These are phyloP conservation scores for Colletes gigas DNA, from an alignment of 1,140 invertebrate species.

Conservation along the genomic window DNA sequence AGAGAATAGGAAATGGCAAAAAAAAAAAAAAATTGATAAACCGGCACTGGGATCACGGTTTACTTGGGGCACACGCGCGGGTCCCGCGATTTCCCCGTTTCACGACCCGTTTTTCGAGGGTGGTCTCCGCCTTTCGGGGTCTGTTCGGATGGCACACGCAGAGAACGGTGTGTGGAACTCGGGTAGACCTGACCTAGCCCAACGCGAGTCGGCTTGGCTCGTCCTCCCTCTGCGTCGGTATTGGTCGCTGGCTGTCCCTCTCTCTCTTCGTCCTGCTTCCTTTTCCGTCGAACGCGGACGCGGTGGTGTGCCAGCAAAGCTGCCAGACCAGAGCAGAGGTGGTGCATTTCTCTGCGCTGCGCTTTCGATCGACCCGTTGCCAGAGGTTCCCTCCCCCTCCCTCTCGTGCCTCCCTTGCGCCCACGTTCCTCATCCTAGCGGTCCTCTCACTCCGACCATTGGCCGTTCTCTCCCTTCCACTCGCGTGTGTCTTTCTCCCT, in stretches of 20 bases:
- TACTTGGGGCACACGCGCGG: neutral
- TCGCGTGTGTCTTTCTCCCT: neutral
- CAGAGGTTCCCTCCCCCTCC: conserved; percentile 48
- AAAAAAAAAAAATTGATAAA: no score
- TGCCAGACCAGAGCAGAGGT: conserved; percentile 75
- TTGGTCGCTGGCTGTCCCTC: conserved; percentile 62
- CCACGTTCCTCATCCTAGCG: conserved; percentile 13
- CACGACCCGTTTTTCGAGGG: conserved; percentile 56
- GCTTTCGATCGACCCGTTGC: conserved; percentile 80
- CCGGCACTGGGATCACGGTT: no score
- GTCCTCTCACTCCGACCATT: conserved; percentile 41
- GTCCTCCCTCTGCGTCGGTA: conserved; percentile 66
- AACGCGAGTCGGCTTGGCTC: conserved; percentile 78
- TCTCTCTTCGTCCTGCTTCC: conserved; percentile 12
- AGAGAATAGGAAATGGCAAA: no score
- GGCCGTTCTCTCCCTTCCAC: neutral
- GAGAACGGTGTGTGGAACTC: conserved; percentile 68
- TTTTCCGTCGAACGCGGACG: conserved; percentile 53
- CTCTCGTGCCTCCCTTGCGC: neutral
- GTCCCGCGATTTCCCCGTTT: conserved; percentile 2
- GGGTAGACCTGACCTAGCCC: conserved; percentile 81
- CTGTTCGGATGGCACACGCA: conserved; percentile 64
- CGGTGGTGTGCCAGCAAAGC: conserved; percentile 71
- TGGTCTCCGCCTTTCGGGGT: conserved; percentile 61
- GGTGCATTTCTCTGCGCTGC: conserved; percentile 80